Evolutionary conservation across 2,113 vertebrate genomes (phyloP).

Genomic region (Sarotherodon lohbergeri): DNA sequence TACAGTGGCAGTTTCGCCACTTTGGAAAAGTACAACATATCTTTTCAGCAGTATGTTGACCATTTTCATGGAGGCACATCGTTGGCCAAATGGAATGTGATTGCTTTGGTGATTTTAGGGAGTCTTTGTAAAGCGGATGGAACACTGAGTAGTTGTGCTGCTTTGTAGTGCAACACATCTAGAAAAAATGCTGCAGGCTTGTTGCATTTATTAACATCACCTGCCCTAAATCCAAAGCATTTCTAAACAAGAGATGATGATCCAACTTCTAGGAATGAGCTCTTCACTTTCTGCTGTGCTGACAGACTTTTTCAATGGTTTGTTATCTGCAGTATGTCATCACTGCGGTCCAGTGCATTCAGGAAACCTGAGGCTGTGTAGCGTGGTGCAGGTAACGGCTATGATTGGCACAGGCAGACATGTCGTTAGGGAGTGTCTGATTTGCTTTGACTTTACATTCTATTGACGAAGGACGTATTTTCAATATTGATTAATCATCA

Average conservation of each 20-base stretch:
- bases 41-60: background rate
- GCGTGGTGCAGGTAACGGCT: background rate
- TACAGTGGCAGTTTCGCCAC: background rate
- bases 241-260: background rate
- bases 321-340: background rate
- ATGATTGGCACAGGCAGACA: background rate
- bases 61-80: background rate
- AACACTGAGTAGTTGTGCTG: background rate
- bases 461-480: background rate
- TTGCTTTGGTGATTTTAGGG: background rate
- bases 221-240: background rate
- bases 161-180: background rate
- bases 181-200: background rate
- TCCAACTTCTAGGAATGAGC: background rate
- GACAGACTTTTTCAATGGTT: background rate
- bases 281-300: background rate
- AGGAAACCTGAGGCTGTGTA: background rate
- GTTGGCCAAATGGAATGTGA: background rate
- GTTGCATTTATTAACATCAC: background rate
- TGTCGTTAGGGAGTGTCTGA: background rate
- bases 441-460: background rate
- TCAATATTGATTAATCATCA: background rate
- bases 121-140: background rate
- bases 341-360: background rate
- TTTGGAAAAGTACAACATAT: background rate